phyloP scores from a whole-genome alignment of 2,113 vertebrate genomes.

The Atherinomorus stipes region DNA sequence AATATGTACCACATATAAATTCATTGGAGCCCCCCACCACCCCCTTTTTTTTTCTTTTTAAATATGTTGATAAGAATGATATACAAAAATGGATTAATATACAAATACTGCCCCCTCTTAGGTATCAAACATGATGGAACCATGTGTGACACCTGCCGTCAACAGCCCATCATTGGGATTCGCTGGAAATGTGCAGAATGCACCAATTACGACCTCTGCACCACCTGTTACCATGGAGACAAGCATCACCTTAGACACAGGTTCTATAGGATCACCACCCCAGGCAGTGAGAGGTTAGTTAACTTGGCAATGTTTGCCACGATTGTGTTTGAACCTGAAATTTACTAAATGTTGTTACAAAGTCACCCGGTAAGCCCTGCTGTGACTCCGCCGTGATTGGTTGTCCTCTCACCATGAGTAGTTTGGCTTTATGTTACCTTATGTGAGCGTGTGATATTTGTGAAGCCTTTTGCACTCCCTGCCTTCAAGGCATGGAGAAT shows the following conservation, averaged over 20 bases:
- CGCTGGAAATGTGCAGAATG: slow-evolving; percentile 99
- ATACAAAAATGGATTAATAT: neutral
- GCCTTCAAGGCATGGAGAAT: slow-evolving; percentile 44
- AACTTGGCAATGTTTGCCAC: neutral
- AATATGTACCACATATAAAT: too few species aligned
- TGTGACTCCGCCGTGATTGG: slow-evolving; percentile 5
- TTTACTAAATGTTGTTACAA: neutral
- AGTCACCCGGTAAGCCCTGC: slow-evolving; percentile 7
- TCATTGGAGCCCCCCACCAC: too few species aligned
- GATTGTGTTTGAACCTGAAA: neutral
- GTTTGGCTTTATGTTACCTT: slow-evolving; percentile 23
- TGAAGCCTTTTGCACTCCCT: slow-evolving; percentile 58
- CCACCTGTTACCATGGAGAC: slow-evolving; percentile 98
- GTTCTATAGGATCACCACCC: slow-evolving; percentile 98
- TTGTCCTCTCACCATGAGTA: slow-evolving; percentile 7
- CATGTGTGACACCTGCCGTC: slow-evolving; percentile 99
- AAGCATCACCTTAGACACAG: slow-evolving; percentile 98
- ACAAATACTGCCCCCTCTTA: slow-evolving; percentile 51
- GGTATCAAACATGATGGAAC: slow-evolving; percentile 99
- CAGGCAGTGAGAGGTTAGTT: slow-evolving; percentile 95
- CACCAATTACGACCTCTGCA: slow-evolving; percentile 99
- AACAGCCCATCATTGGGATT: slow-evolving; percentile 99
- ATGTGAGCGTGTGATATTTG: slow-evolving; percentile 50
- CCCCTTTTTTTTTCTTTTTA: too few species aligned
- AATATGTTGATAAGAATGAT: neutral